Evolutionary conservation across 37 sponge, comb jelly and placozoan genomes (phyloP).

Genomic region (Beroe ovata): DNA sequence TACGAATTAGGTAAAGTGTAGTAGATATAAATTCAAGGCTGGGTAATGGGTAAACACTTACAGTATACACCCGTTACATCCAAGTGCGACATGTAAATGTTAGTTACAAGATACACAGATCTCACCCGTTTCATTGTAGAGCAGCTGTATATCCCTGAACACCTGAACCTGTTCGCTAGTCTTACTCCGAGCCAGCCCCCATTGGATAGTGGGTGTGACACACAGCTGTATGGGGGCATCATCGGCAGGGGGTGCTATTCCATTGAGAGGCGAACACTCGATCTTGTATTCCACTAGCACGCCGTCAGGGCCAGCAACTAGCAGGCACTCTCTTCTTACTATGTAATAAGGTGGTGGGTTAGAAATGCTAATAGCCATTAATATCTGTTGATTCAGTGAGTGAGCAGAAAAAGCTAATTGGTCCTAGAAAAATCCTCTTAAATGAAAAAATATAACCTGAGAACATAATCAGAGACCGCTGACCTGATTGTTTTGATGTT

Average conservation of each 20-base stretch:
- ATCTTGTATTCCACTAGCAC: conserved; percentile 60
- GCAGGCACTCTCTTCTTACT: conserved; percentile 41
- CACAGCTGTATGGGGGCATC: conserved; percentile 78
- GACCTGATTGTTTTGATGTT: conserved; percentile 32
- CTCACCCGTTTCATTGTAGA: neutral
- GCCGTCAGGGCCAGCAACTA: conserved; percentile 31
- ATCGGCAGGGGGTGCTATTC: conserved; percentile 24
- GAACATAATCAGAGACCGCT: neutral
- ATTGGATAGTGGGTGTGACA: conserved; percentile 70
- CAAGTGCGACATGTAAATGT: too few species aligned
- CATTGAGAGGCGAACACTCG: neutral
- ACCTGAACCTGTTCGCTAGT: neutral
- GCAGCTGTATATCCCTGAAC: conserved; percentile 34
- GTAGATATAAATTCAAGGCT: too few species aligned
- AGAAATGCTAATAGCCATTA: too few species aligned
- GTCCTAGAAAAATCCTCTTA: too few species aligned
- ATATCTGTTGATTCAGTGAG: too few species aligned
- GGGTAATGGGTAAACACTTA: too few species aligned
- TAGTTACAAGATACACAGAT: too few species aligned
- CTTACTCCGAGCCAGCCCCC: conserved; percentile 74
- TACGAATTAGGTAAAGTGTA: too few species aligned
- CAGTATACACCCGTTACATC: too few species aligned
- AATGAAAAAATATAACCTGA: neutral
- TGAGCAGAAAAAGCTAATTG: too few species aligned
- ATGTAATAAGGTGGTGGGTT: too few species aligned